Base-by-base conservation (phyloP, 2,113 vertebrate genomes). In the Panthera tigris region DNA sequence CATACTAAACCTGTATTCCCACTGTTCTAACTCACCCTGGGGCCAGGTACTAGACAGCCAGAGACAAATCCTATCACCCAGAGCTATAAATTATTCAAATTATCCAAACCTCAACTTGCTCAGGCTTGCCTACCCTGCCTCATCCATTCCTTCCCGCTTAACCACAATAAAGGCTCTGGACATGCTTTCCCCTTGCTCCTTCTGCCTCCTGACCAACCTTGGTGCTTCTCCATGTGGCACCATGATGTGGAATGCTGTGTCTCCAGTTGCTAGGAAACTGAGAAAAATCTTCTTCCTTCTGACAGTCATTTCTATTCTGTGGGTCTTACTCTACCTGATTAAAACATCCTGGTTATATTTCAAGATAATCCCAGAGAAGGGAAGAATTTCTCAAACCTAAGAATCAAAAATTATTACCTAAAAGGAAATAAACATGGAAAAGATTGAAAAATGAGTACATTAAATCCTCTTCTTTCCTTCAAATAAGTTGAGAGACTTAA, bases 391-490 rank as follows among this genome's bases (percentile, higher is more conserved):
- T 92, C 65, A 87, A 90, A 90, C 45, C 52, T 83, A 90, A 52
- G 16, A 95, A 66, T 66, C 55, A 78, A 84, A 95, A 84, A 16
- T 41, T 41, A 61, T 39, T 79, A 91, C 23, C 45, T 23, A 78
- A 21, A 78, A 85, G 48, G 87, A 69, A 31, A n/a, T 3, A 82
- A 91, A 63, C 36, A 91, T 27, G 68, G 29, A 55, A 19, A 95
- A 85, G 33, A 39, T 5, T 50, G 12, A 91, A 4, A 65, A 41
- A 23, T 31, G 12, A 74, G 29, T 66, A 95, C 6, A 65, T 65
- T 81, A 95, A 95, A 50, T 81, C 14, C 10, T 95, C 27, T 50
- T 69, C 31, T 69, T 94, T 80, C 31, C 69, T 90, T 66, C 78
- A 92, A 80, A 50, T 95, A 50, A 91, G 25, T 36, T 87, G n/a